A percentile compares a stretch with the other conserved stretches of the same genome.
Evolutionary conservation across 2,797 vertebrate species (phyloP).

Genomic region (Siniperca obscura): DNA sequence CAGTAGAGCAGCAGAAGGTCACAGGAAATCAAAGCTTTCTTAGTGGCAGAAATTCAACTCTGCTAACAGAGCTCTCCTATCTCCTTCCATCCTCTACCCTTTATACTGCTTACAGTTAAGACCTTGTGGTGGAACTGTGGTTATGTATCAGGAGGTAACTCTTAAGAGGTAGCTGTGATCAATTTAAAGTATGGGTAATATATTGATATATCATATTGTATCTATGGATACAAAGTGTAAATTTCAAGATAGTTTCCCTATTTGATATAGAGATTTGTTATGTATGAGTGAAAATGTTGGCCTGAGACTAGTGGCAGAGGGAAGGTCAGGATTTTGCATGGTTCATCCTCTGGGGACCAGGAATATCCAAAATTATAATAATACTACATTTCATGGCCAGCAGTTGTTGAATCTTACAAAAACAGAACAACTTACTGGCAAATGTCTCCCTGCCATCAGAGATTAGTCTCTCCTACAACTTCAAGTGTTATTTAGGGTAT

Average conservation of each 20-base stretch:
- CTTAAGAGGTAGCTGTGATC: neutral
- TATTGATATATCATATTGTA: conserved; percentile 1
- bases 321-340: conserved; percentile 2
- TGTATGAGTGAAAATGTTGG: neutral
- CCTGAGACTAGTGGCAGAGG: neutral
- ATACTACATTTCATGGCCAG: neutral
- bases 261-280: neutral
- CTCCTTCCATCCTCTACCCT: conserved; percentile 1
- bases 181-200: conserved; percentile 2
- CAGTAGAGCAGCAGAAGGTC: conserved; percentile 64
- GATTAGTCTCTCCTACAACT: neutral
- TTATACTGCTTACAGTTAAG: conserved; percentile 4
- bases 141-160: neutral
- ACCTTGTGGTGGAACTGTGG: conserved; percentile 23
- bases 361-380: neutral
- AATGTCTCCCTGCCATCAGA: neutral
- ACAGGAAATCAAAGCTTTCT: conserved; percentile 62
- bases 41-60: conserved; percentile 47
- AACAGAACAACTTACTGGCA: neutral
- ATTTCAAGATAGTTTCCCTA: neutral
- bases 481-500: neutral
- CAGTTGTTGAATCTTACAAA: neutral
- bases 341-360: conserved; percentile 5
- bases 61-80: conserved; percentile 23
- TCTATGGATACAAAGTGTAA: neutral